A percentile compares a stretch with the other conserved stretches of the same genome.
phyloP scores from a whole-genome alignment of 2,113 vertebrate genomes.

The Larimichthys crocea region DNA sequence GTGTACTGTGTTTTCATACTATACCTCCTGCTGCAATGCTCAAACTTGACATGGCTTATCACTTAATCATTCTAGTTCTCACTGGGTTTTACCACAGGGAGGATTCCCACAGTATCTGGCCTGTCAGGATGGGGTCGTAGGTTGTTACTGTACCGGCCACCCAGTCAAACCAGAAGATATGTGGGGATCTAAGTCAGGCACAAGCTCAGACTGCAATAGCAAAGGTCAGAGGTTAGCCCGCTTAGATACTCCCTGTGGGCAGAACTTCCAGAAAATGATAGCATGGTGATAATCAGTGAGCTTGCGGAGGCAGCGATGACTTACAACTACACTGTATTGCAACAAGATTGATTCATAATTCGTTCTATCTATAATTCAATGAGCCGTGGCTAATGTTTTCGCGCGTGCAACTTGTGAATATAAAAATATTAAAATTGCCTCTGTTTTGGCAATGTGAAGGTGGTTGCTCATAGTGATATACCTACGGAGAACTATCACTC shows the following conservation, averaged over 20 bases:
- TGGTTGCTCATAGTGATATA: neutral
- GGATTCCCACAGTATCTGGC: conserved; percentile 65
- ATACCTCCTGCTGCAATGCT: neutral
- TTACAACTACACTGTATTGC: conserved; percentile 8
- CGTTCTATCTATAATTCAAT: neutral
- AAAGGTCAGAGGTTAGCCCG: conserved; percentile 59
- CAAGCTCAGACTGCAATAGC: conserved; percentile 15
- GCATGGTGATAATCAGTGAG: neutral
- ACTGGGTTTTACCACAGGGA: neutral
- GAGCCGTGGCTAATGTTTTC: neutral
- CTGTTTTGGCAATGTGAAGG: neutral
- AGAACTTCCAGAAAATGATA: conserved; percentile 42
- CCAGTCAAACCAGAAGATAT: conserved; percentile 48
- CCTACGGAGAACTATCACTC: neutral
- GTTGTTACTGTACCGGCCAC: conserved; percentile 56
- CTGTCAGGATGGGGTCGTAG: conserved; percentile 48
- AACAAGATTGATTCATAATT: neutral
- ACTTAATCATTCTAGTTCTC: conserved; percentile 27
- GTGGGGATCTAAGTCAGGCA: conserved; percentile 42
- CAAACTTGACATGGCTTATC: neutral
- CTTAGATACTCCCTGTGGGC: conserved; percentile 52
- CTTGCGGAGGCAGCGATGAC: neutral
- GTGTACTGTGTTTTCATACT: conserved; percentile 12
- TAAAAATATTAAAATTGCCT: neutral
- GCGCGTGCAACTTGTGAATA: neutral